These are phyloP conservation scores for Anaspis maculata DNA, from an alignment of 2,888 invertebrate species.

Conservation along the genomic window DNA sequence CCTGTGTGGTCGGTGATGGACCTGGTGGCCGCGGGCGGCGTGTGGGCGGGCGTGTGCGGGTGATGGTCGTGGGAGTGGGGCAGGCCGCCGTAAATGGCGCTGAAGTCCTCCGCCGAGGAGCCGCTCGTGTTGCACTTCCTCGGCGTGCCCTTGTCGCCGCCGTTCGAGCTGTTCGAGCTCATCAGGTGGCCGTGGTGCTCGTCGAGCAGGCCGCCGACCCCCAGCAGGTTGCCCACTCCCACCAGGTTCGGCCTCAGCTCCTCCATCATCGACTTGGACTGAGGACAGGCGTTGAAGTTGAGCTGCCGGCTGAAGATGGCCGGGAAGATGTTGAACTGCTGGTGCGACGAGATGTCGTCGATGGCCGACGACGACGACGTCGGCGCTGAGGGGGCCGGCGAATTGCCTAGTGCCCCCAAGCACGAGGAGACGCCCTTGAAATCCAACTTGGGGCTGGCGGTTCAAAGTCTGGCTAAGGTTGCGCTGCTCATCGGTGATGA, in stretches of 20 bases:
- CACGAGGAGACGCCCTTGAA: constrained; percentile 69
- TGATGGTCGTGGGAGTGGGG: constrained; percentile 46
- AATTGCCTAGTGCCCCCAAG: constrained; percentile 53
- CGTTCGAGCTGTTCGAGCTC: constrained; percentile 32
- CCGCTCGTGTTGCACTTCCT: constrained; percentile 73
- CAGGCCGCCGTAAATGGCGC: constrained; percentile 67
- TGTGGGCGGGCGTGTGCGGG: constrained; percentile 58
- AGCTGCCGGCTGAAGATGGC: constrained; percentile 85
- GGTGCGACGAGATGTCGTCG: constrained; percentile 53
- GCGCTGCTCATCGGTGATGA: constrained; percentile 18
- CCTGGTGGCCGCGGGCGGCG: constrained; percentile 50
- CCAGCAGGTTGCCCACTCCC: constrained; percentile 67
- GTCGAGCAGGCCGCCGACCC: constrained; percentile 70
- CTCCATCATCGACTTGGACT: constrained; percentile 72
- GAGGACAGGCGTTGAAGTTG: constrained; percentile 65
- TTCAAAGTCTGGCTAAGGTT: constrained; percentile 17
- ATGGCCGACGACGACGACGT: constrained; percentile 37
- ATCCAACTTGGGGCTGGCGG: constrained; percentile 71
- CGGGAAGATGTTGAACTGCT: constrained; percentile 87
- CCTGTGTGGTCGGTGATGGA: constrained; percentile 43
- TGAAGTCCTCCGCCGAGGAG: constrained; percentile 82
- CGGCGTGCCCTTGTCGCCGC: constrained; percentile 42
- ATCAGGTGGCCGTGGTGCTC: constrained; percentile 61
- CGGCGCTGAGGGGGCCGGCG: constrained; percentile 45
- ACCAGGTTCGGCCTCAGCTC: constrained; percentile 76